Base-by-base conservation (phyloP, 2,888 invertebrate species). In the Pterobdella sp. region DNA sequence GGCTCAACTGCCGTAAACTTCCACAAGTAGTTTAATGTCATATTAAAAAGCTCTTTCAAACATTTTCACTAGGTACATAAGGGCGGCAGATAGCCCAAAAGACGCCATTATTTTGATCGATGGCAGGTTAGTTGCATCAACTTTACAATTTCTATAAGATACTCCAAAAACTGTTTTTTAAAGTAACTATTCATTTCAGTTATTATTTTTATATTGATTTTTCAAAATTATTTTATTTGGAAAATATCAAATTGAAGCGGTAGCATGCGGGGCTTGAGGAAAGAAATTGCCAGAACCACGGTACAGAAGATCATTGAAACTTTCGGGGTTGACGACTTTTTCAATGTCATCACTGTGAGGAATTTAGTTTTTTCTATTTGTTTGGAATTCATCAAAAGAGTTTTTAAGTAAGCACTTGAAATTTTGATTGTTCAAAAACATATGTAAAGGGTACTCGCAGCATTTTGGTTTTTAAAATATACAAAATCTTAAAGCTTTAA, bases 1-100 rank as follows among this genome's bases (percentile, higher is more conserved):
- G n/a, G n/a, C n/a, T n/a, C n/a, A n/a, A n/a, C n/a, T n/a, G n/a
- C n/a, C n/a, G n/a, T n/a, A n/a, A n/a, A n/a, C n/a, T n/a, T n/a
- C n/a, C n/a, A n/a, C n/a, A n/a, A n/a, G n/a, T n/a, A n/a, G n/a
- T n/a, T n/a, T n/a, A n/a, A n/a, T n/a, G n/a, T n/a, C n/a, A n/a
- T n/a, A n/a, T n/a, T n/a, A n/a, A n/a, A n/a, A 56, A 22, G 3
- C 60, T 26, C 4, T n/a, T n/a, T 26, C 60, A 18, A 56, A 4
- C 60, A 56, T 26, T 18, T 26, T 56, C 4, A 75, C 18, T 76
- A 85, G 85, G 85, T 98, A 94, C 83, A 94, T 97, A 77, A 93
- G 95, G 85, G 96, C 96, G 0, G 94, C 97, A 0, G 94, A 96
- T 0, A 94, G 94, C 80, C 94, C 96, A 7, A 98, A 98, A 85